phyloP scores from a whole-genome alignment of 2,888 invertebrate genomes.

The Icerya purchasi region DNA sequence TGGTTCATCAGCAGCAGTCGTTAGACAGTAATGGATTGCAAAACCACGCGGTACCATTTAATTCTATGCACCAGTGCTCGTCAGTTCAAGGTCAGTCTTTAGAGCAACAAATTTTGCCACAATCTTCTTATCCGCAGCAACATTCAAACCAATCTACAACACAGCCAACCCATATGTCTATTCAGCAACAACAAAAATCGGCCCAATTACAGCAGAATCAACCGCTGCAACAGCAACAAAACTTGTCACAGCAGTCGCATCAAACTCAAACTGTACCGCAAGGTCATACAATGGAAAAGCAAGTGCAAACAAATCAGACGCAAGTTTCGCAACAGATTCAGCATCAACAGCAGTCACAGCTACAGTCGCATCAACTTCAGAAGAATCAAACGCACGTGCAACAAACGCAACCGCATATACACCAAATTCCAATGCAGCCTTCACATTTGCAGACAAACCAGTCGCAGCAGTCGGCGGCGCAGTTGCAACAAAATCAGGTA shows the following conservation, averaged over 20 bases:
- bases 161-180: too few relatives aligned
- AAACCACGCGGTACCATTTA: too few relatives aligned
- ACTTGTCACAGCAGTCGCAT: conserved; percentile 15
- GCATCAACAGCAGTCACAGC: conserved; percentile 28
- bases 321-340: conserved; percentile 30
- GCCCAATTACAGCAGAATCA: conserved; percentile 28
- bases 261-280: conserved; percentile 1
- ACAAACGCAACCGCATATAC: conserved; percentile 22
- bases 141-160: too few relatives aligned
- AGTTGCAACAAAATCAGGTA: conserved; percentile 31
- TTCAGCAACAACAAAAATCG: conserved; percentile 4
- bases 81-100: conserved; percentile 31
- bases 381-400: conserved; percentile 24
- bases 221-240: conserved; percentile 30
- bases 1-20: conserved; percentile 13
- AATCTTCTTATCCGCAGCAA: neutral
- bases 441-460: conserved; percentile 21
- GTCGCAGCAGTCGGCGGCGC: too few relatives aligned
- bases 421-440: conserved; percentile 28
- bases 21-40: too few relatives aligned
- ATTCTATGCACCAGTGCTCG: too few relatives aligned
- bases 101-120: conserved; percentile 20
- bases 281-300: conserved; percentile 1
- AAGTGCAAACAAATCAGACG: conserved; percentile 17
- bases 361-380: conserved; percentile 25